Evolutionary conservation across 2,888 invertebrate genomes (phyloP).

Genomic region (Meliscaeva auricollis): DNA sequence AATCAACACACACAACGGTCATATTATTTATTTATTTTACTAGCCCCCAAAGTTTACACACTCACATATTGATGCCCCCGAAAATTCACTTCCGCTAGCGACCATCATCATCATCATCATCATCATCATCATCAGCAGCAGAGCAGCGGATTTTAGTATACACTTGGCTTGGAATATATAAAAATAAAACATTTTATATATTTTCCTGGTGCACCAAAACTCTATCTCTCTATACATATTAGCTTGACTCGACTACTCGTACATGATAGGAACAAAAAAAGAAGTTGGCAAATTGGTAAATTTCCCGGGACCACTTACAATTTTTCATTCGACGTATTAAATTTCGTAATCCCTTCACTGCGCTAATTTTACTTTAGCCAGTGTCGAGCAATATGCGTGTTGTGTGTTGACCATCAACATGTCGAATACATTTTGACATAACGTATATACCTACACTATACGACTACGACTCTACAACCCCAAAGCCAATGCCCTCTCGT

Average conservation of each 20-base stretch:
- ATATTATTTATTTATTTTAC: conserved; percentile 22
- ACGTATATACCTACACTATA: neutral
- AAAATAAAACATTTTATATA: conserved; percentile 13
- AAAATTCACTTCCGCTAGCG: conserved; percentile 34
- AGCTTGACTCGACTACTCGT: neutral
- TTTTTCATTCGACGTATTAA: conserved; percentile 44
- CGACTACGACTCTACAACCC: neutral
- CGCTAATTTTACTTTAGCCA: conserved; percentile 34
- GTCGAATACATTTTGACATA: neutral
- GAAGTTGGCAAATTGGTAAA: conserved; percentile 21
- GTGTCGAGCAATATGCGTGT: conserved; percentile 1
- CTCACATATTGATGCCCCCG: conserved; percentile 7
- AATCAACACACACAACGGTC: conserved; percentile 35
- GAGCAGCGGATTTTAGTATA: neutral
- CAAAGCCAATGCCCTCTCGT: conserved; percentile 38
- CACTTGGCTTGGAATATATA: neutral
- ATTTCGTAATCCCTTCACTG: conserved; percentile 57
- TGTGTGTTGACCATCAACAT: conserved; percentile 19
- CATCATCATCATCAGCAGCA: conserved; percentile 5
- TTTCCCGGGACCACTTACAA: conserved; percentile 46
- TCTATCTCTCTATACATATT: conserved; percentile 8
- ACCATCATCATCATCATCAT: conserved; percentile 31
- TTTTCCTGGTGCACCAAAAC: conserved; percentile 26
- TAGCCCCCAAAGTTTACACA: conserved; percentile 3
- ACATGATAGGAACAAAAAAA: neutral